Conservation (phyloP, 2,113 vertebrate species). For the Triplophysa siluroides region DNA sequence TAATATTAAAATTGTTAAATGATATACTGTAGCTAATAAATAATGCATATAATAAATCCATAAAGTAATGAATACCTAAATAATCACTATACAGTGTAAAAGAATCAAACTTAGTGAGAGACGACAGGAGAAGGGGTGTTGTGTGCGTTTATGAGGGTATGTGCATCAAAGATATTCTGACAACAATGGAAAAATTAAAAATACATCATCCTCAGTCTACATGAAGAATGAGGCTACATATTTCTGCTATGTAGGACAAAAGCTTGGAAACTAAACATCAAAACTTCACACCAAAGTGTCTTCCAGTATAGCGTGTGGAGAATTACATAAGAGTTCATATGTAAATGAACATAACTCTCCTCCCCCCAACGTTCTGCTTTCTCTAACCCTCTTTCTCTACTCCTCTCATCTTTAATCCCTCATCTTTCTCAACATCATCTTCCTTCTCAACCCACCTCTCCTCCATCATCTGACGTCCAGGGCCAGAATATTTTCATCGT, state of each 20-base stretch:
- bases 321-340: slow-evolving; percentile 37
- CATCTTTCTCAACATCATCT: neutral
- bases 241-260: slow-evolving; percentile 1
- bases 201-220: neutral
- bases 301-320: slow-evolving; percentile 1
- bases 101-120: neutral
- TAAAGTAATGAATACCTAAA: neutral
- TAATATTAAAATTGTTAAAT: neutral
- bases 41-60: neutral
- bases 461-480: neutral
- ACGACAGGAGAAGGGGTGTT: neutral
- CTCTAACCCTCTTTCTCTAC: neutral
- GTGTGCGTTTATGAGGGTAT: slow-evolving; percentile 13
- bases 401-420: neutral
- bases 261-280: slow-evolving; percentile 1
- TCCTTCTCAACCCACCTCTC: neutral
- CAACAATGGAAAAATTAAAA: neutral
- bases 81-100: slow-evolving; percentile 12
- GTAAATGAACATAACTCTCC: neutral
- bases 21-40: neutral
- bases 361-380: neutral
- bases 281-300: slow-evolving; percentile 29
- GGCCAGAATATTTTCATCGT: neutral
- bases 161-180: slow-evolving; percentile 6
- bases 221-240: neutral